Conservation (phyloP, 2,888 invertebrate genomes). For the Auanema freiburgensis region DNA sequence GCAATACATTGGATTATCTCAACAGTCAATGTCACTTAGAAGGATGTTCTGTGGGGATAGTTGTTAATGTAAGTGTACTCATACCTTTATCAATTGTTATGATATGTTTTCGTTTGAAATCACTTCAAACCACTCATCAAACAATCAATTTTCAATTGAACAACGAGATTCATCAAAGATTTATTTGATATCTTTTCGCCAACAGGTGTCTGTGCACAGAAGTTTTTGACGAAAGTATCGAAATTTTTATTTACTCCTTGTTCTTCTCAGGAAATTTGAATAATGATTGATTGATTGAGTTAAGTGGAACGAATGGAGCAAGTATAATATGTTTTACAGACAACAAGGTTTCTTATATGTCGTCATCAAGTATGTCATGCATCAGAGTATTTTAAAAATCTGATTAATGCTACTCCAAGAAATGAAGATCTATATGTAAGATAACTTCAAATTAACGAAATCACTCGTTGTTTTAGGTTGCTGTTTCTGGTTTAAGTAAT, state of each 20-base stretch:
- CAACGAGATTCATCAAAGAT: too few relatives aligned
- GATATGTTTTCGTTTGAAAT: not conserved
- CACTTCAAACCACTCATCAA: not conserved
- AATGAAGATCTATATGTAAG: slow-evolving; percentile 36
- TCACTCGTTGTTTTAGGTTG: slow-evolving; percentile 24
- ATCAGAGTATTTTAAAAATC: slow-evolving; percentile 58
- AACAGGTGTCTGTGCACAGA: too few relatives aligned
- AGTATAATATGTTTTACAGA: too few relatives aligned
- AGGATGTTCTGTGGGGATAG: slow-evolving; percentile 57
- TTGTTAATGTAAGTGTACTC: slow-evolving; percentile 53
- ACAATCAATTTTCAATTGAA: not conserved
- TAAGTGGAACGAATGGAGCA: too few relatives aligned
- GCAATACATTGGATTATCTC: slow-evolving; percentile 58
- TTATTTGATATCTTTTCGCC: too few relatives aligned
- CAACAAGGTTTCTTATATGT: slow-evolving; percentile 59
- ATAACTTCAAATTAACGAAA: not conserved
- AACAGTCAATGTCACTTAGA: slow-evolving; percentile 61
- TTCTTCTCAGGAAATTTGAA: too few relatives aligned
- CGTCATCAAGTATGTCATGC: slow-evolving; percentile 62
- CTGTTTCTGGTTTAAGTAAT: slow-evolving; percentile 39
- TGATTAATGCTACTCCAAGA: slow-evolving; percentile 28
- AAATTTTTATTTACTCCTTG: too few relatives aligned
- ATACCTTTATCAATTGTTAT: not conserved
- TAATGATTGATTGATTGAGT: too few relatives aligned
- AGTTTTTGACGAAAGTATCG: too few relatives aligned